Percentiles rank a stretch among this genome's conserved stretches.
Conservation (phyloP, 2,113 vertebrate species). For the Verasper variegatus region DNA sequence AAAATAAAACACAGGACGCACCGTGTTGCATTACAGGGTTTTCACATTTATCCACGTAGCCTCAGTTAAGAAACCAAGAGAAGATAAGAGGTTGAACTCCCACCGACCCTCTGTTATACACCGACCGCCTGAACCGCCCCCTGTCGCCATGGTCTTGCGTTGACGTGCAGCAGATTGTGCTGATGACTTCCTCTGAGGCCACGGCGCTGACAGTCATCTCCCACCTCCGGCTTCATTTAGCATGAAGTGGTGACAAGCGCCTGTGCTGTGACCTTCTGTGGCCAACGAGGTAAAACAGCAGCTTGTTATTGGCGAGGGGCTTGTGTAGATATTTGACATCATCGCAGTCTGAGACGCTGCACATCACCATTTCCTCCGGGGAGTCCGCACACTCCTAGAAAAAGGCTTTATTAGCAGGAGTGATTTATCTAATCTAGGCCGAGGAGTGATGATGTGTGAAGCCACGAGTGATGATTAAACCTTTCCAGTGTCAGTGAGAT, state of each 20-base stretch:
- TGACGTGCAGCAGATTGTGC: constrained; percentile 9
- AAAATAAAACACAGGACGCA: no score
- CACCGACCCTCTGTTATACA: neutral
- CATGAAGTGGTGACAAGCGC: constrained; percentile 6
- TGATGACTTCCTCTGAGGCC: constrained; percentile 21
- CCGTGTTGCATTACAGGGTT: no score
- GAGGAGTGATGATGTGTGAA: constrained; percentile 51
- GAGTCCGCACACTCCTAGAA: constrained; percentile 46
- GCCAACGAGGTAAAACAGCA: constrained; percentile 34
- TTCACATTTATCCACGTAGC: neutral
- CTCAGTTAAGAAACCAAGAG: no score
- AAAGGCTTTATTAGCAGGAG: constrained; percentile 59
- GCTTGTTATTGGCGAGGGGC: constrained; percentile 33
- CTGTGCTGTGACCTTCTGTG: constrained; percentile 46
- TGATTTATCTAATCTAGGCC: constrained; percentile 63
- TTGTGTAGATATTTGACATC: constrained; percentile 58
- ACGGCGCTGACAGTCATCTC: neutral
- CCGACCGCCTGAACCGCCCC: neutral
- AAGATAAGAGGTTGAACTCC: no score
- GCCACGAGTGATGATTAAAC: constrained; percentile 61
- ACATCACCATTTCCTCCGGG: constrained; percentile 46
- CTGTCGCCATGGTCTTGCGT: neutral
- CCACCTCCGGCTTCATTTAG: constrained; percentile 1
- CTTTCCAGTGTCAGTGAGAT: constrained; percentile 48
- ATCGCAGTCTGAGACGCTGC: constrained; percentile 3